Conservation (phyloP, 2,888 invertebrate species). For the Lepidocyrtoides sp. region DNA sequence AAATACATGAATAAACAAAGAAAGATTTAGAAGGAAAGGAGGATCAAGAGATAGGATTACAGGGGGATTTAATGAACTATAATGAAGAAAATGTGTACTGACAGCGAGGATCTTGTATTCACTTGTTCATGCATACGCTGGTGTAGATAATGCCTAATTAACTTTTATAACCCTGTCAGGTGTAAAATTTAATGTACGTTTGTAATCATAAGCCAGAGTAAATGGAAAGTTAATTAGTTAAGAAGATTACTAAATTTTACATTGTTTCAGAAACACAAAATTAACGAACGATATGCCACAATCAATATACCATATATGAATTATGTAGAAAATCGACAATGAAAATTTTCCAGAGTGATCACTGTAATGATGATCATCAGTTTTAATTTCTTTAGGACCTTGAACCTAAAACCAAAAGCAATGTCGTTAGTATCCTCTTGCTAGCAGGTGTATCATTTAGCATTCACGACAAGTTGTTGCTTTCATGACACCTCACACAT, state of each 20-base stretch:
- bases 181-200: neutral
- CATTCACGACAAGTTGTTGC: no score
- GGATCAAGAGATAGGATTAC: neutral
- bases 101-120: neutral
- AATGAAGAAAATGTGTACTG: neutral
- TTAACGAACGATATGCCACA: no score
- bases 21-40: neutral
- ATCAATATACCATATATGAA: neutral
- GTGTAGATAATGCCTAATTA: neutral
- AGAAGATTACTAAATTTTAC: slow-evolving; percentile 3
- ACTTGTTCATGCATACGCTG: neutral
- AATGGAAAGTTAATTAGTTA: slow-evolving; percentile 51
- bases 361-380: neutral
- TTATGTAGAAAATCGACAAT: neutral
- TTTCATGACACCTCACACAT: no score
- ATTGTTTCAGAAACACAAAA: neutral
- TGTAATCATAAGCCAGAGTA: neutral
- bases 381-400: slow-evolving; percentile 44
- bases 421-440: slow-evolving; percentile 22
- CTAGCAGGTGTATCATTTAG: no score
- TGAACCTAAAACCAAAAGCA: neutral
- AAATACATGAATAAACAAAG: neutral
- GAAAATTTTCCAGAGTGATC: slow-evolving; percentile 9
- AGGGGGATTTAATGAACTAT: neutral
- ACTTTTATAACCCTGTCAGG: neutral